These are phyloP conservation scores for Cyprinodon variegatus DNA, from an alignment of 2,113 vertebrate species.

Conservation along the genomic window DNA sequence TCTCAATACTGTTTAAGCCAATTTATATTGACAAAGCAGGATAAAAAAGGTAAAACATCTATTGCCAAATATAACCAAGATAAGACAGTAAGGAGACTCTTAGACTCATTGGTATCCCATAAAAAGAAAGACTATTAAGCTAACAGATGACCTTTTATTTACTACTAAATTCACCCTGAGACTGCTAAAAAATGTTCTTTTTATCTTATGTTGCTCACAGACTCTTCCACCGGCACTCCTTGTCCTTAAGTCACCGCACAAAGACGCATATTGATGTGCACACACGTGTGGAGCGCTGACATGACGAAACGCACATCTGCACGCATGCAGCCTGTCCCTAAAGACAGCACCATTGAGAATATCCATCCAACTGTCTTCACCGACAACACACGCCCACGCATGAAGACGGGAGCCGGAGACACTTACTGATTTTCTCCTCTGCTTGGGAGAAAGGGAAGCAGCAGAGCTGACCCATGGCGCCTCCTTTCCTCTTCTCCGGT, in stretches of 20 bases:
- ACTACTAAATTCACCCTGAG: neutral
- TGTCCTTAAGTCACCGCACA: constrained; percentile 32
- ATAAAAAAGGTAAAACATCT: neutral
- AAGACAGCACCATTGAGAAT: constrained; percentile 66
- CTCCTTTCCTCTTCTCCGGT: constrained; percentile 66
- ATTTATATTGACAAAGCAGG: neutral
- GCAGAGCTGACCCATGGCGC: constrained; percentile 95
- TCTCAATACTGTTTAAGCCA: neutral
- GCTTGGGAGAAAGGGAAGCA: constrained; percentile 93
- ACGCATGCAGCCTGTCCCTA: constrained; percentile 41
- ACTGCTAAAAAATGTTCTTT: constrained; percentile 13
- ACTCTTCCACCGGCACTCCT: constrained; percentile 3
- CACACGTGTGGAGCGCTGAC: constrained; percentile 69
- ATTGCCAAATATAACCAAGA: neutral
- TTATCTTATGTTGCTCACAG: neutral
- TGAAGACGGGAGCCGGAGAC: constrained; percentile 42
- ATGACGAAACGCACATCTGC: constrained; percentile 12
- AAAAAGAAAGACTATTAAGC: constrained; percentile 11
- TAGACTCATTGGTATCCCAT: neutral
- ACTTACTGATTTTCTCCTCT: constrained; percentile 94
- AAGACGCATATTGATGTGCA: constrained; percentile 17
- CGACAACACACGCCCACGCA: constrained; percentile 65
- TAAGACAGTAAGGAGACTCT: neutral
- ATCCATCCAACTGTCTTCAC: constrained; percentile 40
- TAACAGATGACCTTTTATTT: neutral